A percentile compares a stretch with the other conserved stretches of the same genome.
Evolutionary conservation across 2,888 invertebrate genomes (phyloP).

Genomic region (Onthophagus sagittarius): DNA sequence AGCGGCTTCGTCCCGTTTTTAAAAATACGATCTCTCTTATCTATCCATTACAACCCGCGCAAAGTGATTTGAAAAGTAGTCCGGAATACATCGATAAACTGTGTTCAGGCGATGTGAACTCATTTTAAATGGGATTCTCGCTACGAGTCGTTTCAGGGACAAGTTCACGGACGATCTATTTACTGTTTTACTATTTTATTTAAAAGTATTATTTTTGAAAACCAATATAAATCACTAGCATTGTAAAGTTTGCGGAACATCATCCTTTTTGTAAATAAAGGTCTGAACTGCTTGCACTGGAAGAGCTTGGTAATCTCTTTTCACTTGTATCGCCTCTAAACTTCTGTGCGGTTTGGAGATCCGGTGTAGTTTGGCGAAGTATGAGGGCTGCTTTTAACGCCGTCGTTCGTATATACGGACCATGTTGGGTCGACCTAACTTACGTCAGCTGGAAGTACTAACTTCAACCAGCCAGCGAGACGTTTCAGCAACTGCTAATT

Average conservation of each 20-base stretch:
- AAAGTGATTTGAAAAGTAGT: neutral
- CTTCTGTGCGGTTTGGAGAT: neutral
- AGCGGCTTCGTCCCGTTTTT: neutral
- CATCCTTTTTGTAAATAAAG: neutral
- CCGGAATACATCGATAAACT: neutral
- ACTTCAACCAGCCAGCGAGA: neutral
- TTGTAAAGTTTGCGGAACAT: too few species aligned
- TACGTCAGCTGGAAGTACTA: neutral
- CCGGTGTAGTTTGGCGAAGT: neutral
- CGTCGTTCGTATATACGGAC: neutral
- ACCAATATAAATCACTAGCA: too few species aligned
- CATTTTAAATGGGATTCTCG: neutral
- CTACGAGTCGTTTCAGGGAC: neutral
- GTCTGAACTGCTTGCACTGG: neutral
- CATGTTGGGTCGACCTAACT: neutral
- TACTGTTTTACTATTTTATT: neutral
- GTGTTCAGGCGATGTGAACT: neutral
- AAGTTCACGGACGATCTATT: neutral
- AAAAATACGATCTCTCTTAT: constrained; percentile 8
- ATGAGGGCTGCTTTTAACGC: neutral
- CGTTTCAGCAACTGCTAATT: neutral
- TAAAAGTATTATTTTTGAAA: too few species aligned
- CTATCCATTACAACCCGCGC: neutral
- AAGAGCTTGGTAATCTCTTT: neutral
- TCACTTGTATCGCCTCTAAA: neutral